Percentiles rank a stretch among this genome's conserved stretches.
phyloP scores from a whole-genome alignment of 2,113 vertebrate genomes.

The Smithornis capensis region DNA sequence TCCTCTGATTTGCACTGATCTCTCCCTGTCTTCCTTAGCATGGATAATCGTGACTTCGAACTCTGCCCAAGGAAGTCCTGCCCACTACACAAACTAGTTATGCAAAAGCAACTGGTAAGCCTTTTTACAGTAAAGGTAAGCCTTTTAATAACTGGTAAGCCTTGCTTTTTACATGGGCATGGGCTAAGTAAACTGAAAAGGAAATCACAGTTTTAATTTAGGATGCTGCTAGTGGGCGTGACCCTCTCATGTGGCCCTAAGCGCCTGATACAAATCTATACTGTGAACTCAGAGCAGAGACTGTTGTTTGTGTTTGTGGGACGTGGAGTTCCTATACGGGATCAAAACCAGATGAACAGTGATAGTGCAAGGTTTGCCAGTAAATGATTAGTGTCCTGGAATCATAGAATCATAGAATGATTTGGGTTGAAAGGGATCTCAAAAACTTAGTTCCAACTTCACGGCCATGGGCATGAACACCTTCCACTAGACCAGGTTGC shows the following conservation, averaged over 20 bases:
- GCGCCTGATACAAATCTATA: not conserved
- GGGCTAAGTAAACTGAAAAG: not conserved
- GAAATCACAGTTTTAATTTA: not conserved
- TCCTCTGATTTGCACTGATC: not conserved
- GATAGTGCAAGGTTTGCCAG: not conserved
- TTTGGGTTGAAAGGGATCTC: not conserved
- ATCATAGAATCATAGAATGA: not conserved
- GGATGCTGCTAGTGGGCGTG: not conserved
- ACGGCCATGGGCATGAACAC: not conserved
- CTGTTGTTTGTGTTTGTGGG: not conserved
- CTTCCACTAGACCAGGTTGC: not conserved
- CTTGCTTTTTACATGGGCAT: not conserved
- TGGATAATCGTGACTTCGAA: not conserved
- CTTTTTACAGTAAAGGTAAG: too few relatives aligned
- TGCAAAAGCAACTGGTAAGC: not conserved
- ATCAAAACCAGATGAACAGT: not conserved
- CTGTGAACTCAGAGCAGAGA: not conserved
- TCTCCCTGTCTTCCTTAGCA: not conserved
- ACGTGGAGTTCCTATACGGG: accelerated
- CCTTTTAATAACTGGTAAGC: too few relatives aligned
- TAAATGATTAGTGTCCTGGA: not conserved
- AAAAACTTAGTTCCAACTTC: not conserved
- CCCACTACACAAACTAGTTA: not conserved
- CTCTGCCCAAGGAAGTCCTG: not conserved
- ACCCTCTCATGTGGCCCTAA: not conserved